A percentile compares a stretch with the other conserved stretches of the same genome.
phyloP scores from a whole-genome alignment of 2,113 vertebrate genomes.

The Daphoenositta chrysoptera region DNA sequence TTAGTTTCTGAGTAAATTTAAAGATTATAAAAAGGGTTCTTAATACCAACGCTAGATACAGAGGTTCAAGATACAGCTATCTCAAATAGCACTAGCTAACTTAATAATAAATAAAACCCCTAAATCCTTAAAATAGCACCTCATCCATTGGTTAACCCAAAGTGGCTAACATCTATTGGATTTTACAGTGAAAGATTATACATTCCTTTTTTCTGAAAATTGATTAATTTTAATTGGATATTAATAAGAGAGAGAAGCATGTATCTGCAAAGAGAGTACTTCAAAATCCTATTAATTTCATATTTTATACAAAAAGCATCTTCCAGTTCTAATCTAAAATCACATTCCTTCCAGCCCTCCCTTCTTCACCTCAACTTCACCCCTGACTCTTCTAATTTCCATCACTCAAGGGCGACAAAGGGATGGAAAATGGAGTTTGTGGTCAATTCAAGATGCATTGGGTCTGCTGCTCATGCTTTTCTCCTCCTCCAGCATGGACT shows the following conservation, averaged over 20 bases:
- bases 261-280: neutral
- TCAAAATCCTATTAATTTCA: neutral
- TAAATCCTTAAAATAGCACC: neutral
- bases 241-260: neutral
- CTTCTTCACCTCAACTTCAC: neutral
- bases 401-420: rapidly evolving
- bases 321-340: neutral
- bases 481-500: neutral
- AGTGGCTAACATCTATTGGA: neutral
- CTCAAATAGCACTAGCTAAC: neutral
- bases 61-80: neutral
- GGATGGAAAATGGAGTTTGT: neutral
- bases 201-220: neutral
- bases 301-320: neutral
- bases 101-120: neutral
- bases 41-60: neutral
- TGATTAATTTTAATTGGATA: neutral
- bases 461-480: neutral
- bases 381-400: neutral
- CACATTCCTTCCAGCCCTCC: neutral
- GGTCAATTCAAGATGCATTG: neutral
- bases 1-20: neutral
- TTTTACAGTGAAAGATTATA: neutral
- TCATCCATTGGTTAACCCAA: neutral
- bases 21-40: neutral